These are phyloP conservation scores for Peromyscus melanophrys DNA, from an alignment of 2,797 vertebrate species.

Conservation along the genomic window DNA sequence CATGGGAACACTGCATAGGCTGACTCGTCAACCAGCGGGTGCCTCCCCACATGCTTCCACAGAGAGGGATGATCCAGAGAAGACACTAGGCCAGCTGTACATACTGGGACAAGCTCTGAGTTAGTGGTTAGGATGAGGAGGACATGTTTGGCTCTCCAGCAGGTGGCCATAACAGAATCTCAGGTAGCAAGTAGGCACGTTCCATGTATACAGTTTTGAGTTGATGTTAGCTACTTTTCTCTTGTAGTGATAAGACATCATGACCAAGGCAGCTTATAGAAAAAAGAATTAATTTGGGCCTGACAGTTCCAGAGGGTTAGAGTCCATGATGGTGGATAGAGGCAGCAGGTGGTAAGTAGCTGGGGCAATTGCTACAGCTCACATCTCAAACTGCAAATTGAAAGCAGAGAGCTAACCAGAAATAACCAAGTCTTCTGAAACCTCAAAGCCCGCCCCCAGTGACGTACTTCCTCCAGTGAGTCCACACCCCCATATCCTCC, in stretches of 20 bases:
- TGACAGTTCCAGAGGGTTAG: neutral
- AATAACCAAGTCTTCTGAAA: neutral
- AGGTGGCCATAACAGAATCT: neutral
- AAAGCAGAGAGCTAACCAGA: neutral
- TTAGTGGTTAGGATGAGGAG: accelerated
- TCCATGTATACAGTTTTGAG: accelerated
- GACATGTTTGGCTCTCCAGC: neutral
- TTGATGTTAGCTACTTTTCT: neutral
- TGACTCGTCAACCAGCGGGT: accelerated
- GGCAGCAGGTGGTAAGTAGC: neutral
- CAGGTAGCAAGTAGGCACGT: accelerated
- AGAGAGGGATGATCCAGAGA: no score
- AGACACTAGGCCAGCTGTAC: neutral
- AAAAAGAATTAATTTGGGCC: neutral
- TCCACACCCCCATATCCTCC: neutral
- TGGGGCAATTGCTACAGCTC: neutral
- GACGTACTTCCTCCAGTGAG: neutral
- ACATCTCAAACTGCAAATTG: neutral
- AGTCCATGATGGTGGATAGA: neutral
- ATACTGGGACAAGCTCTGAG: accelerated
- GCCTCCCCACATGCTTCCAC: accelerated
- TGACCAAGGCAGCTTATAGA: neutral
- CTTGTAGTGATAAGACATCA: neutral
- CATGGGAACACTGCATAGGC: neutral
- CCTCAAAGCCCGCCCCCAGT: neutral